Percentiles rank a stretch among this genome's conserved stretches.
These are phyloP conservation scores for Mola mola DNA, from an alignment of 2,113 vertebrate species.

Conservation along the genomic window DNA sequence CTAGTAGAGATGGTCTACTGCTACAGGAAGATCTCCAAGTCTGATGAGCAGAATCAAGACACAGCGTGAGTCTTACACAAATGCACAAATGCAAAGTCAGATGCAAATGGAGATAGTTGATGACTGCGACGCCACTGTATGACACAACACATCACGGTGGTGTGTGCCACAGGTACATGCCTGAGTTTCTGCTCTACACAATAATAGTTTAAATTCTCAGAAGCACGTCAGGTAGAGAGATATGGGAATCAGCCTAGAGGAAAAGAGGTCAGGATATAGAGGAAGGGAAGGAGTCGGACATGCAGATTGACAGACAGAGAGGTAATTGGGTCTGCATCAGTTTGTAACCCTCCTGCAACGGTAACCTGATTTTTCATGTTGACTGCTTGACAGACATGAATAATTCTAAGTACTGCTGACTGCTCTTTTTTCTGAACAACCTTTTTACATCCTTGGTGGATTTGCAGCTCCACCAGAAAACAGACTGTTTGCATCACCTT, in stretches of 20 bases:
- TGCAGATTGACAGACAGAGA: conserved; percentile 19
- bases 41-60: conserved; percentile 91
- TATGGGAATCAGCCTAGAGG: background rate
- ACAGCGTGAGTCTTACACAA: conserved; percentile 86
- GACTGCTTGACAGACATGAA: conserved; percentile 36
- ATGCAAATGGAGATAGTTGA: conserved; percentile 3
- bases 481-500: conserved; percentile 38
- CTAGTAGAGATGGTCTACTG: conserved; percentile 98
- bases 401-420: conserved; percentile 59
- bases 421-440: conserved; percentile 27
- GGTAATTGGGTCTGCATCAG: too few relatives aligned
- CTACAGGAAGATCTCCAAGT: conserved; percentile 97
- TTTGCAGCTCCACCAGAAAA: conserved; percentile 47
- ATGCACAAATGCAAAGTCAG: too few relatives aligned
- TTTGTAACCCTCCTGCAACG: conserved; percentile 42
- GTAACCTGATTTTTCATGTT: conserved; percentile 58
- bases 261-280: background rate
- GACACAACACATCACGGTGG: too few relatives aligned
- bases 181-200: too few relatives aligned
- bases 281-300: conserved; percentile 5
- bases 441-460: conserved; percentile 39
- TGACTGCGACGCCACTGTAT: too few relatives aligned
- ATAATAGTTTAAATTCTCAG: too few relatives aligned
- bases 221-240: too few relatives aligned
- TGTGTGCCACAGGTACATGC: too few relatives aligned